Evolutionary conservation across 2,113 vertebrate species (phyloP), one percentile per base, ranked within the genome.

Genomic region (Chitala chitala): DNA sequence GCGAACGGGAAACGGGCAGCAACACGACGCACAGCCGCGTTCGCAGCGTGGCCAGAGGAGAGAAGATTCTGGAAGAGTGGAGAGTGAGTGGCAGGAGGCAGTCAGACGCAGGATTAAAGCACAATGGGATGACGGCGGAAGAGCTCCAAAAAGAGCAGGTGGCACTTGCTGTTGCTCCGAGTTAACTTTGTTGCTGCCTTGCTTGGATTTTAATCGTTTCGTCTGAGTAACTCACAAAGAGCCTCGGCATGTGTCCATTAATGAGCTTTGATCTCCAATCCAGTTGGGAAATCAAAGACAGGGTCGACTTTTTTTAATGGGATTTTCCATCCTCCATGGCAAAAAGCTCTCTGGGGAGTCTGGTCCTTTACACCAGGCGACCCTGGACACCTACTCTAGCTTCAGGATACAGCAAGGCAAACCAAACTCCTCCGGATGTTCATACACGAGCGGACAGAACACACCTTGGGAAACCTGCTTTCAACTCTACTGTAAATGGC

Each of bases 231-330:
- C 40, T 68, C 4, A 2, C 20, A 46, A n/a, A 68, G 15, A 24
- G 31, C 59, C 59, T 38, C 12, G 4, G 13, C 22, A 15, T 46
- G 46, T 46, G 24, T 44, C 40, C 33, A 8, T 68, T 68, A 68
- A 66, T 24, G 38, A 26, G 64, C 64, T 68, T 68, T 68, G 64
- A 29, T 68, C 42, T 42, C 22, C 24, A 46, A 24, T 46, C 26
- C 9, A 46, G 64, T 63, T 26, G 5, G 6, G 22, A 38, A 46
- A 66, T 66, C 40, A 46, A 42, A 5, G 58, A 9, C 42, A 13
- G 64, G 20, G n/a, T n/a, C n/a, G n/a, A n/a, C n/a, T n/a, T n/a
- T 66, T 46, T 31, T 46, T 44, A n/a, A 66, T 46, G 63, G 36
- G 12, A 66, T 66, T 66, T 12, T 46, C n/a, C 40, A 66, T 44